Evolutionary conservation across 2,113 vertebrate species (phyloP), one percentile per base, ranked within the genome.

Genomic region (Pungitius pungitius): DNA sequence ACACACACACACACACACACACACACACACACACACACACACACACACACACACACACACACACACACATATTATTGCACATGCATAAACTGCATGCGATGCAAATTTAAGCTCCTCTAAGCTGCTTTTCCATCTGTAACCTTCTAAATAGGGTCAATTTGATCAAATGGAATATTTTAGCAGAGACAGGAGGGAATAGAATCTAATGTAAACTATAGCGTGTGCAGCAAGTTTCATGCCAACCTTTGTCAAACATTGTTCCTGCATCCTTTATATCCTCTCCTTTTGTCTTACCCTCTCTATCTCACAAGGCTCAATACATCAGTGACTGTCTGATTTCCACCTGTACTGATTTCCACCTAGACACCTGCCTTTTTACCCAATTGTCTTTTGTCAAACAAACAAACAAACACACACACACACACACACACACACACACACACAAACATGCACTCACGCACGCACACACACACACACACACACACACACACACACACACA

Each of bases 361-460:
- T n/a, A n/a, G 66, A 85, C 87, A 84, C 75, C 80, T 82, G 82
- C 73, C 73, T 73, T 76, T 80, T 66, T 59, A 30, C 33, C 45
- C 55, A 51, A 39, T 61, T 43, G 64, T 49, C 22, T 80, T 57
- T 43, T 67, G 47, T 64, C 66, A 82, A 33, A 69, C 43, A 81
- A 26, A 67, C 20, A n/a, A n/a, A n/a, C n/a, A n/a, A n/a, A n/a
- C n/a, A n/a, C n/a, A n/a, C n/a, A n/a, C n/a, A n/a, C n/a, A n/a
- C 39, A 22, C 27, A 17, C 18, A 33, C 33, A 59, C 37, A 58
- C 18, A 69, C n/a, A 33, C 40, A 26, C 13, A 57, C 24, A 22
- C 20, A 65, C 22, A 62, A 13, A 49, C 40, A 27, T 12, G 42
- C 33, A 30, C 39, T 69, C 5, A 11, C 15, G 66, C 30, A 39